phyloP scores from a whole-genome alignment of 64 coral and sea anemone genomes.

The Actinia equina region DNA sequence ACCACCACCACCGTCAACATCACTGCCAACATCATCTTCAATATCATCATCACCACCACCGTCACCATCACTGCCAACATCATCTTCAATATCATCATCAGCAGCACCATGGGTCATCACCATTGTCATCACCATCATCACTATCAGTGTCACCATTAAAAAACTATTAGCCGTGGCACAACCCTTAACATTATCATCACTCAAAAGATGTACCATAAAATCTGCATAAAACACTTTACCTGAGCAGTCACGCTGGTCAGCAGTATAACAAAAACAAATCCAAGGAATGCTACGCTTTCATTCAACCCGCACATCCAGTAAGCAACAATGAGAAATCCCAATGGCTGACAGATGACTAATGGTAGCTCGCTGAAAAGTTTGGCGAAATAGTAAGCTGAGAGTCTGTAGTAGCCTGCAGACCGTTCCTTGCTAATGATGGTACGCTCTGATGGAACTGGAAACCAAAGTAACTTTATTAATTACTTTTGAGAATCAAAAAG shows the following conservation, averaged over 20 bases:
- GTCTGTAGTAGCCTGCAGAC: slow-evolving; percentile 81
- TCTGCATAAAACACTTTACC: neutral
- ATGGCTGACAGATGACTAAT: slow-evolving; percentile 69
- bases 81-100: neutral
- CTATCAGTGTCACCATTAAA: too few relatives aligned
- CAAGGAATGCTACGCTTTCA: slow-evolving; percentile 70
- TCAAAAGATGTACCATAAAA: too few relatives aligned
- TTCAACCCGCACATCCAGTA: slow-evolving; percentile 91
- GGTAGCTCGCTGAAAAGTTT: slow-evolving; percentile 88
- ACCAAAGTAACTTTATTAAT: too few relatives aligned
- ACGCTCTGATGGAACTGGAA: slow-evolving; percentile 37
- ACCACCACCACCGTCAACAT: too few relatives aligned
- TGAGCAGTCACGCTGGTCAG: slow-evolving; percentile 57
- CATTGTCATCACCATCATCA: too few relatives aligned
- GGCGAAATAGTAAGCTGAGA: slow-evolving; percentile 90
- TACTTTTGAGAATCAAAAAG: too few relatives aligned
- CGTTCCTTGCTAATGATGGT: slow-evolving; percentile 87
- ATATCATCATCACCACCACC: too few relatives aligned
- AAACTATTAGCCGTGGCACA: too few relatives aligned
- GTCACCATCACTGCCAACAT: too few relatives aligned
- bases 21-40: too few relatives aligned
- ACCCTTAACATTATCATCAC: too few relatives aligned
- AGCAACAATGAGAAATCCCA: slow-evolving; percentile 41
- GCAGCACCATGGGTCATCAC: too few relatives aligned
- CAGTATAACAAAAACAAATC: slow-evolving; percentile 36